These are phyloP conservation scores for Hirtodrosophila duncani DNA, from an alignment of 2,888 invertebrate genomes.

Conservation along the genomic window DNA sequence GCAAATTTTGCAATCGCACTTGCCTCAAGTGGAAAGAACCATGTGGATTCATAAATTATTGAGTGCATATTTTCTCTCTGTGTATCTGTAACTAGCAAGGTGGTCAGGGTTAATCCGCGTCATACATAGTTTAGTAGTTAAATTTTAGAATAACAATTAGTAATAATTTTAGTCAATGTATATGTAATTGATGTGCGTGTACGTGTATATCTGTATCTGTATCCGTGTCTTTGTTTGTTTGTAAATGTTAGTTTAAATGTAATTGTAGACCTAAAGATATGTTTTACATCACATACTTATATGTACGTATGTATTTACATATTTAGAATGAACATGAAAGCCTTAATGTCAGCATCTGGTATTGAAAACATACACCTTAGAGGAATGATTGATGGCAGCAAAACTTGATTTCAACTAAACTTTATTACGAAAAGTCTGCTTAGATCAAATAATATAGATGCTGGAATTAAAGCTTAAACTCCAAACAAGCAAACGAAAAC, in stretches of 20 bases:
- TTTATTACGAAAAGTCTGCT: constrained; percentile 1
- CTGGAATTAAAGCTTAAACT: constrained; percentile 18
- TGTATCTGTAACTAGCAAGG: no score
- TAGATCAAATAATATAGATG: constrained; percentile 28
- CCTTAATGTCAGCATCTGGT: constrained; percentile 3
- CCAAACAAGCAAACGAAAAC: background rate
- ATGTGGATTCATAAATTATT: no score
- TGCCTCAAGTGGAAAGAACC: no score
- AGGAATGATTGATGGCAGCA: no score
- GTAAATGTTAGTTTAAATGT: constrained; percentile 63
- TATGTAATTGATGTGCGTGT: constrained; percentile 54
- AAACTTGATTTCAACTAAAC: constrained; percentile 20
- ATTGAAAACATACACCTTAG: constrained; percentile 1
- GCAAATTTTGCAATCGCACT: no score
- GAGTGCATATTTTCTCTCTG: no score
- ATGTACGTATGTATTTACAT: constrained; percentile 1
- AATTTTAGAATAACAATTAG: no score
- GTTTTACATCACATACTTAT: constrained; percentile 8
- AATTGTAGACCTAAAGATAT: constrained; percentile 40
- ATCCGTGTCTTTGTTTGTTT: constrained; percentile 47
- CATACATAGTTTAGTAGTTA: no score
- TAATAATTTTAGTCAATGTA: constrained; percentile 32
- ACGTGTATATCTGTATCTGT: constrained; percentile 33
- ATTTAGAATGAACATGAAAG: constrained; percentile 11
- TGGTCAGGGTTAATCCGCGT: no score